Percentiles rank a stretch among this genome's conserved stretches.
These are phyloP conservation scores for Nasonovia ribisnigri DNA, from an alignment of 2,888 invertebrate genomes.

Conservation along the genomic window DNA sequence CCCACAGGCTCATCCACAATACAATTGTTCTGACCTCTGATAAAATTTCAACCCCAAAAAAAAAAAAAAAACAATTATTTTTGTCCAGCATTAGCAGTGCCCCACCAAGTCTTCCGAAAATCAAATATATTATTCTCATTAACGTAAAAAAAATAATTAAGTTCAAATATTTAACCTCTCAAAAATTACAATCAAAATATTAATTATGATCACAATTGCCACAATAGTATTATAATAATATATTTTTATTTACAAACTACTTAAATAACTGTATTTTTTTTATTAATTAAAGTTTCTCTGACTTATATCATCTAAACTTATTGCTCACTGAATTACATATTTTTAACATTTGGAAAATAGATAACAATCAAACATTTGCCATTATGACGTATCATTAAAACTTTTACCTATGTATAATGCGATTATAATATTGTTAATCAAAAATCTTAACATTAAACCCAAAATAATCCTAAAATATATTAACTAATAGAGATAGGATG, in stretches of 20 bases:
- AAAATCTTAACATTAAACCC: neutral
- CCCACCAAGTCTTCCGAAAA: neutral
- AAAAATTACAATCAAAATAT: neutral
- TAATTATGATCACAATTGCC: neutral
- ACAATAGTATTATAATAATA: neutral
- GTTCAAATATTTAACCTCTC: neutral
- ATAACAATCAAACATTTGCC: too few relatives aligned
- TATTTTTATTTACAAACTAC: neutral
- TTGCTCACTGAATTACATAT: too few relatives aligned
- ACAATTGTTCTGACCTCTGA: constrained; percentile 53
- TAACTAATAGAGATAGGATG: too few relatives aligned
- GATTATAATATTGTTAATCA: neutral
- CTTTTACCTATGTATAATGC: neutral
- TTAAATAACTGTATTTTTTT: neutral
- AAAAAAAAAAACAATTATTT: constrained; percentile 49
- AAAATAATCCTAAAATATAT: too few relatives aligned
- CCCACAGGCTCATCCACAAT: constrained; percentile 17
- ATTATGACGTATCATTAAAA: too few relatives aligned
- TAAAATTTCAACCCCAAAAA: constrained; percentile 31
- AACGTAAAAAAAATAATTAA: neutral
- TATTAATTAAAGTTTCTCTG: too few relatives aligned
- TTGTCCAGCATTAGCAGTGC: neutral
- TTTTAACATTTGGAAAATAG: too few relatives aligned
- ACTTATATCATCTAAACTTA: too few relatives aligned
- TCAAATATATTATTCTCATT: constrained; percentile 32